These are phyloP conservation scores for Mnemiopsis leidyi DNA, from an alignment of 37 sponge, comb jelly and placozoan genomes.

Conservation along the genomic window DNA sequence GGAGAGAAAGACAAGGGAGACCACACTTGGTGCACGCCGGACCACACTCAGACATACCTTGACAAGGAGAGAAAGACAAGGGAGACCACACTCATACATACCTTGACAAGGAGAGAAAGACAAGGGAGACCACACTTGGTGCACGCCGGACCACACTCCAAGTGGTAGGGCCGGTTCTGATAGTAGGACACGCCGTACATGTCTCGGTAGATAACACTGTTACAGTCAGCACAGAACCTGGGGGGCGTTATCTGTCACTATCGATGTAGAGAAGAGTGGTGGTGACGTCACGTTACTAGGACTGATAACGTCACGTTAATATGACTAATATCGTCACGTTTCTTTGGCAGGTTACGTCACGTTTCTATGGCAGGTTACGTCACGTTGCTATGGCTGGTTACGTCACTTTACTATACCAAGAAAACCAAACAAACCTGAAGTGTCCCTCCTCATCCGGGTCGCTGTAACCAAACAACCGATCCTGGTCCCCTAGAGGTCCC, in stretches of 20 bases:
- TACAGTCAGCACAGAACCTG: conserved; percentile 31
- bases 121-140: conserved; percentile 38
- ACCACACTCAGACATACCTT: no score
- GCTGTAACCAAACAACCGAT: neutral
- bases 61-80: neutral
- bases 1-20: neutral
- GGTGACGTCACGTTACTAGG: no score
- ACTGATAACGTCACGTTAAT: no score
- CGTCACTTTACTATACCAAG: no score
- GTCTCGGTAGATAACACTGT: conserved; percentile 9
- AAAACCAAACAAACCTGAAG: conserved; percentile 16
- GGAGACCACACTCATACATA: conserved; percentile 17
- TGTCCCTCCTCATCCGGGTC: conserved; percentile 21
- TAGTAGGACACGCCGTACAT: conserved; percentile 53
- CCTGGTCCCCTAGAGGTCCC: conserved; percentile 5
- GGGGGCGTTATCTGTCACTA: neutral
- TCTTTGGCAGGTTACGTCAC: no score
- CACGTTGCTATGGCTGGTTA: no score
- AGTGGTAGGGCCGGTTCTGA: conserved; percentile 30
- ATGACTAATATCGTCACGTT: no score
- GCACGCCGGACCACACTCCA: conserved; percentile 29
- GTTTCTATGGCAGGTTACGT: no score
- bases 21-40: conserved; percentile 21
- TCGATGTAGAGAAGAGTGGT: no score
- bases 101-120: neutral